Evolutionary conservation across 92 coral and sea anemone species (phyloP), one percentile per base, ranked within the genome.

Genomic region (Chrysogorgia sp.): DNA sequence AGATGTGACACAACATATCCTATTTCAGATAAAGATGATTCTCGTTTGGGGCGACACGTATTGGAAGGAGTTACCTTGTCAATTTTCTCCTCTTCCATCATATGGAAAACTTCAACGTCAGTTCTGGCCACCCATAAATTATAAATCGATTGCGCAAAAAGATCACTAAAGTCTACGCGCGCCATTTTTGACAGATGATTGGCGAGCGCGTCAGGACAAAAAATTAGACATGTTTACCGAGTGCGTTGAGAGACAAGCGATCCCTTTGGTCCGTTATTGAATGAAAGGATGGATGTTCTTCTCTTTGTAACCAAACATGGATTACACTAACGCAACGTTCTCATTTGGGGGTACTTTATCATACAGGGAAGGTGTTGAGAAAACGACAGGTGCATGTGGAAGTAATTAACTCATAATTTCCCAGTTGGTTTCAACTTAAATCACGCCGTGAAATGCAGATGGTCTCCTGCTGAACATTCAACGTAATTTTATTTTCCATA

Each of bases 381-480:
- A 12, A 37, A 37, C 6, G 43, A 37, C 5, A 17, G 8, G 7
- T 5, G 1, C 63, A 57, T 57, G 63, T 57, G 63, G 63, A 57
- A 57, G 34, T 29, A 57, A 57, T 57, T 57, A 57, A 3, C 23
- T 2, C 17, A 23, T 57, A 57, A 14, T 23, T 57, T 57, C 12
- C 63, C 32, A 15, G 53, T 47, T 47, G 53, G 53, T 57, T 57
- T 13, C 31, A 3, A 23, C 34, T 13, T 30, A 23, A 52, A 57
- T 57, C 34, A 57, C 34, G 63, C 23, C 17, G 63, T 57, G 30
- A 13, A 3, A 15, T 31, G 23, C 63, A 57, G 9, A 57, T 57
- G 63, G 63, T 31, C 29, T 29, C 32, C n/a, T n/a, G 34, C 17
- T 57, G 63, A 57, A 56, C 40, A 24, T 71, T 71, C 61, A 72